Evolutionary conservation across 2,797 vertebrate genomes (phyloP), one percentile per base, ranked within the genome.

Genomic region (Muscicapa comitata): DNA sequence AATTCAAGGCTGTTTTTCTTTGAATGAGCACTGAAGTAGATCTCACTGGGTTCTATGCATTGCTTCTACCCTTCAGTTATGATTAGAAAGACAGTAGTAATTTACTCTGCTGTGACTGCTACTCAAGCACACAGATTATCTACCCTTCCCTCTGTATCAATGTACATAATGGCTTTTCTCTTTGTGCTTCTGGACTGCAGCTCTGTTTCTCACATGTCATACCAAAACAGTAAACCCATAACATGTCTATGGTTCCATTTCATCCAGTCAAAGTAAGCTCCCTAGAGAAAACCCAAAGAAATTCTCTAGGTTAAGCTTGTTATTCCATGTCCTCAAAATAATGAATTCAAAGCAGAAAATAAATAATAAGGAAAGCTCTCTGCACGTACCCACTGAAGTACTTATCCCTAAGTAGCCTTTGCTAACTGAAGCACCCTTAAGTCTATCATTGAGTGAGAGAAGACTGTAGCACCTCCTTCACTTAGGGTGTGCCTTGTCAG

Each of bases 21-120:
- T 86, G 58, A 54, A 71, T 54, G 77, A 86, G 4, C 17, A 10
- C 19, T 86, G 42, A 72, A 94, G n/a, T 43, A 93, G 42, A 51
- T 61, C 29, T 93, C 81, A 73, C 48, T 57, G 68, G 6, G 29
- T 79, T 91, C 68, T 83, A 11, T 62, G 31, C 47, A 15, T 68
- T 79, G 33, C 63, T 87, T 86, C 37, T 79, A 47, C 24, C 40
- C 37, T 85, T 73, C 59, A 79, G 45, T 59, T 88, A 50, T n/a
- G 9, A 74, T 88, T 86, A 80, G 42, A 90, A 94, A 55, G 47
- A 18, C 70, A 78, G 77, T 33, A 61, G 51, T 72, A 86, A 89
- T 90, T 93, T 88, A 40, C 37, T 21, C 17, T 54, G 16, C 58
- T 90, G 40, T 55, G 70, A 31, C 76, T 78, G 29, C 35, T 86